These are phyloP conservation scores for Antennarius striatus DNA, from an alignment of 2,113 vertebrate species.

Conservation along the genomic window DNA sequence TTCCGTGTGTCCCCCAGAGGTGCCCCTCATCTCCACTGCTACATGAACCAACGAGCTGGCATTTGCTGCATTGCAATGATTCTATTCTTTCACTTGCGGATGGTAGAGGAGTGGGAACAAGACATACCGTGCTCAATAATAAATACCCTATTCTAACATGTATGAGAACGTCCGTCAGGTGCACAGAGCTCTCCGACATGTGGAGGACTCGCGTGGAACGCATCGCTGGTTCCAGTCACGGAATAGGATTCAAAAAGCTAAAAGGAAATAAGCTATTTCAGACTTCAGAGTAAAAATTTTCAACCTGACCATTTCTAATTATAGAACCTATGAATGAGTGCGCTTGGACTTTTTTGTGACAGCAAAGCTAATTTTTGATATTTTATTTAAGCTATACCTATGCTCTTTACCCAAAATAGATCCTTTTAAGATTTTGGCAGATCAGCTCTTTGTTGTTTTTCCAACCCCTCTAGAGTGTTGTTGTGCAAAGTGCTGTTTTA, in stretches of 20 bases:
- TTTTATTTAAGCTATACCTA: slow-evolving; percentile 41
- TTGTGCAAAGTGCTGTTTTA: slow-evolving; percentile 21
- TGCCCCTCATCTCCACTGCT: slow-evolving; percentile 27
- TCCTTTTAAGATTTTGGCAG: slow-evolving; percentile 31
- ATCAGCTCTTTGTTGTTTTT: slow-evolving; percentile 29
- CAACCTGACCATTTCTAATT: slow-evolving; percentile 40
- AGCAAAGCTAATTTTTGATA: slow-evolving; percentile 23
- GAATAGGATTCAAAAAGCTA: slow-evolving; percentile 1
- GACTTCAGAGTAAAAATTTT: slow-evolving; percentile 23
- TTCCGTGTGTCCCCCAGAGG: slow-evolving; percentile 9
- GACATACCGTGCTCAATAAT: slow-evolving; percentile 30
- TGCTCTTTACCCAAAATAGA: slow-evolving; percentile 58
- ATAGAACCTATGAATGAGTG: slow-evolving; percentile 14
- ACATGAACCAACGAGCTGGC: slow-evolving; percentile 57
- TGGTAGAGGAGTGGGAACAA: slow-evolving; percentile 21
- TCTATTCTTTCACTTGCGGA: slow-evolving; percentile 21
- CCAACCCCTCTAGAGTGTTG: slow-evolving; percentile 13
- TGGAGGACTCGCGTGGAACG: slow-evolving; percentile 11
- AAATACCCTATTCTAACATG: slow-evolving; percentile 11
- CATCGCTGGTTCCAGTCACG: neutral
- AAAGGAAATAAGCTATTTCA: slow-evolving; percentile 21
- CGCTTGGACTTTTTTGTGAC: slow-evolving; percentile 3
- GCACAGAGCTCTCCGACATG: slow-evolving; percentile 25
- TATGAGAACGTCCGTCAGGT: slow-evolving; percentile 15
- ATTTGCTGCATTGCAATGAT: slow-evolving; percentile 23